A percentile compares a stretch with the other conserved stretches of the same genome.
Evolutionary conservation across 2,113 vertebrate genomes (phyloP).

Genomic region (Triplophysa rosa): DNA sequence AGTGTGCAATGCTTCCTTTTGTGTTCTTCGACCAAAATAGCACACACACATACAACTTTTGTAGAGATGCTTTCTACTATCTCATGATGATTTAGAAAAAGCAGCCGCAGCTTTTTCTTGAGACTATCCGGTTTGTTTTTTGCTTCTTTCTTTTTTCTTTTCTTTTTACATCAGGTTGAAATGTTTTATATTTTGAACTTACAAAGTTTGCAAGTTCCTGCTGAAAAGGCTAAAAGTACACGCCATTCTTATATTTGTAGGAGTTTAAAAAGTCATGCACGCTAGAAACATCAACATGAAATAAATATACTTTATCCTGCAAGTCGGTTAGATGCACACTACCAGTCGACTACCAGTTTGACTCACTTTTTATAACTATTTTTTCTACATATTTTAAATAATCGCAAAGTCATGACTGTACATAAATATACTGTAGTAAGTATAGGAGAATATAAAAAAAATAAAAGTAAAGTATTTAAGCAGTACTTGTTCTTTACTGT

Average conservation of each 20-base stretch:
- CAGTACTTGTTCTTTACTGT: too few relatives aligned
- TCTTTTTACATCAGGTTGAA: conserved; percentile 9
- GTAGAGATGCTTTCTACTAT: conserved; percentile 66
- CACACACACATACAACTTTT: conserved; percentile 54
- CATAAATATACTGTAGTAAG: too few relatives aligned
- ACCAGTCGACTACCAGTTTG: not conserved
- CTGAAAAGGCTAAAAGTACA: conserved; percentile 8
- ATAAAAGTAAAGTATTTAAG: too few relatives aligned
- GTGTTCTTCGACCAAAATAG: conserved; percentile 75
- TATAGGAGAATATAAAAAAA: too few relatives aligned
- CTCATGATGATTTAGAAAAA: conserved; percentile 51
- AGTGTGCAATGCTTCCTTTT: conserved; percentile 78
- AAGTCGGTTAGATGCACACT: not conserved
- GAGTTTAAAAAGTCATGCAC: not conserved
- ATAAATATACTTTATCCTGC: not conserved
- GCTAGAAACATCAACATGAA: not conserved
- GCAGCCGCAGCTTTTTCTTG: conserved; percentile 62
- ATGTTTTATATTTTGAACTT: conserved; percentile 1
- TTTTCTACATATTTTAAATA: too few relatives aligned
- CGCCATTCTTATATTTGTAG: conserved; percentile 3
- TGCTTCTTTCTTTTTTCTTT: not conserved
- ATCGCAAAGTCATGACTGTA: too few relatives aligned
- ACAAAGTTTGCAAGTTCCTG: conserved; percentile 3
- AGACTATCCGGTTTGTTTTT: not conserved
- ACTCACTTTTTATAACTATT: too few relatives aligned